Evolutionary conservation across 2,113 vertebrate genomes (phyloP).

Genomic region (Gyps fulvus): DNA sequence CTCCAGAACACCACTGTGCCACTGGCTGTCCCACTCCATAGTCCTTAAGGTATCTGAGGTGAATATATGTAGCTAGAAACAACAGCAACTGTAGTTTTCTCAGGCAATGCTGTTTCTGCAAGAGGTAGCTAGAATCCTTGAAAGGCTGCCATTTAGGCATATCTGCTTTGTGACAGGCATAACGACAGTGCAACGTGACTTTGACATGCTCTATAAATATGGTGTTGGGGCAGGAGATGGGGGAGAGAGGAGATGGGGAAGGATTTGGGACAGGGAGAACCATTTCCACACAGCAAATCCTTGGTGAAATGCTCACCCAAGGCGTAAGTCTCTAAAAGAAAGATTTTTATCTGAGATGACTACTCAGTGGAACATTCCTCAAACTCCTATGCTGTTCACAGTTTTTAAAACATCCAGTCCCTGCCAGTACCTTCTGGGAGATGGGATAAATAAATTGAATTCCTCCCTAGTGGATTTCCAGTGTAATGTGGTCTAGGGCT

Average conservation of each 20-base stretch:
- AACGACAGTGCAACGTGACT: not conserved
- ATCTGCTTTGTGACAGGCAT: not conserved
- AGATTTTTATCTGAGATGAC: not conserved
- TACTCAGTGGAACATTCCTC: not conserved
- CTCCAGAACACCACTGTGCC: not conserved
- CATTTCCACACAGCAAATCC: not conserved
- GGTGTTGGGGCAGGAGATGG: not conserved
- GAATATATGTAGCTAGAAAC: not conserved
- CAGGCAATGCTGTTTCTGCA: not conserved
- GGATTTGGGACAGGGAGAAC: not conserved
- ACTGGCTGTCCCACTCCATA: not conserved
- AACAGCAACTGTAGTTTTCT: not conserved
- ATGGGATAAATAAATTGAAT: not conserved
- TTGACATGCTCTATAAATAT: not conserved
- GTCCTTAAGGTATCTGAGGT: not conserved
- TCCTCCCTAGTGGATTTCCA: not conserved
- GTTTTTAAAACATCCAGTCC: not conserved
- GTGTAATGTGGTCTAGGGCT: not conserved
- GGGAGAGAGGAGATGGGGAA: not conserved
- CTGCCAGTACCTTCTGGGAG: not conserved
- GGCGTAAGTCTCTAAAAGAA: not conserved
- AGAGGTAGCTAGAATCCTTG: not conserved
- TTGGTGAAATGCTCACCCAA: not conserved
- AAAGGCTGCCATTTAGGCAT: not conserved
- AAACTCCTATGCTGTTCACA: not conserved